A percentile compares a stretch with the other conserved stretches of the same genome.
phyloP scores from a whole-genome alignment of 2,888 invertebrate species.

The Metellina segmentata region DNA sequence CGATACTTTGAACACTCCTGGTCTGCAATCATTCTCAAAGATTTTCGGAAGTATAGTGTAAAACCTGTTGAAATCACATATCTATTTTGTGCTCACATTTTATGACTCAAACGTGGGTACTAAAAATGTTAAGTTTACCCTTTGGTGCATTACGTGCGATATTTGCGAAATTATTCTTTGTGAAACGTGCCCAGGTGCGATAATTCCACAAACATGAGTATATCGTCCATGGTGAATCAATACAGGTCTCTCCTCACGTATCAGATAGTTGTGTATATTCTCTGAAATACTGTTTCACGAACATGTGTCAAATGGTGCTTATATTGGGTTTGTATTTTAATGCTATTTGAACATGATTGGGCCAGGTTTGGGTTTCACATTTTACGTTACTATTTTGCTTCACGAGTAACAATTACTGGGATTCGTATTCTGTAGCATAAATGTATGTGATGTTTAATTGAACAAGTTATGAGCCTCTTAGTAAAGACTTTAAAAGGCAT shows the following conservation, averaged over 20 bases:
- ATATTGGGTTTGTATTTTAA: not conserved
- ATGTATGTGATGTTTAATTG: too few species aligned
- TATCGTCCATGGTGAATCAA: not conserved
- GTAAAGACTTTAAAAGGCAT: too few species aligned
- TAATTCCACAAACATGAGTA: not conserved
- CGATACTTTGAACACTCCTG: not conserved
- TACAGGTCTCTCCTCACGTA: not conserved
- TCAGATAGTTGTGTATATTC: not conserved
- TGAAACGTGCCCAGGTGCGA: not conserved
- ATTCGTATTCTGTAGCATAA: too few species aligned
- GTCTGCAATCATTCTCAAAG: not conserved
- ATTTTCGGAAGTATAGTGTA: not conserved
- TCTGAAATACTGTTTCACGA: not conserved
- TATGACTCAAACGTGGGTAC: not conserved
- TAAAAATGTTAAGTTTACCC: not conserved
- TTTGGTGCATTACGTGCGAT: not conserved
- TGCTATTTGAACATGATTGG: not conserved
- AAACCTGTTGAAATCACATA: not conserved
- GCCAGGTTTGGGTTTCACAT: too few species aligned
- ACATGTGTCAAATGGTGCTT: not conserved
- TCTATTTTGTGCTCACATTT: constrained; percentile 1
- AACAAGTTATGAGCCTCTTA: too few species aligned
- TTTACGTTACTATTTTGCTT: too few species aligned
- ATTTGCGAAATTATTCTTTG: not conserved
- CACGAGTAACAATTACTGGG: too few species aligned